Evolutionary conservation across 2,888 invertebrate genomes (phyloP).

Genomic region (Anthrax anthrax): DNA sequence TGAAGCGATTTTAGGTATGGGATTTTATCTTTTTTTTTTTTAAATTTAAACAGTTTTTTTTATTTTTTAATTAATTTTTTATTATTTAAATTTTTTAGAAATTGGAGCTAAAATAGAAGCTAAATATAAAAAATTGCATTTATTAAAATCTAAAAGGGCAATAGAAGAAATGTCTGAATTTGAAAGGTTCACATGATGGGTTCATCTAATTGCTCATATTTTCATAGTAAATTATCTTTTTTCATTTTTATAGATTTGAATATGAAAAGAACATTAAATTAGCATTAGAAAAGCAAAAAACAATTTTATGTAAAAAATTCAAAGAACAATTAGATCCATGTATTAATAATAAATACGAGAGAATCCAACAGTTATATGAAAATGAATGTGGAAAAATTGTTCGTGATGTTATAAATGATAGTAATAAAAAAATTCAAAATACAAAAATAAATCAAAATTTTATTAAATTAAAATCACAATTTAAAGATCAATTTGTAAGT

Average conservation of each 20-base stretch:
- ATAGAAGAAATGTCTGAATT: slow-evolving; percentile 3
- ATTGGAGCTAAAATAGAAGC: slow-evolving; percentile 1
- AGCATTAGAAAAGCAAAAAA: slow-evolving; percentile 1
- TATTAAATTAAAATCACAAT: neutral
- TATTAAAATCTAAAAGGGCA: neutral
- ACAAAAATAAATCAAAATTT: too few species aligned
- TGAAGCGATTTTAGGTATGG: neutral
- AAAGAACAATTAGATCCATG: neutral
- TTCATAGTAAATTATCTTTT: too few species aligned
- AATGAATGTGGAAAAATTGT: neutral
- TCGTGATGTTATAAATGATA: neutral
- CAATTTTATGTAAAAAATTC: neutral
- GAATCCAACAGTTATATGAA: neutral
- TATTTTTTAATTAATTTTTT: too few species aligned
- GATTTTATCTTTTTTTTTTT: neutral
- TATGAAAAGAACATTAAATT: slow-evolving; percentile 5
- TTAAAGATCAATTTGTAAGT: too few species aligned
- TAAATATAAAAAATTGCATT: slow-evolving; percentile 1
- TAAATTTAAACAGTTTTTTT: too few species aligned
- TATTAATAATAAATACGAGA: neutral
- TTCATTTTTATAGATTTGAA: slow-evolving; percentile 4
- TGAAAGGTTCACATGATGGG: slow-evolving; percentile 3
- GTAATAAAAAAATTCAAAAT: neutral
- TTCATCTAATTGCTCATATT: neutral
- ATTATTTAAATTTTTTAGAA: neutral